These are phyloP conservation scores for Cyphomyrus discorhynchus DNA, from an alignment of 2,113 vertebrate species.

Conservation along the genomic window DNA sequence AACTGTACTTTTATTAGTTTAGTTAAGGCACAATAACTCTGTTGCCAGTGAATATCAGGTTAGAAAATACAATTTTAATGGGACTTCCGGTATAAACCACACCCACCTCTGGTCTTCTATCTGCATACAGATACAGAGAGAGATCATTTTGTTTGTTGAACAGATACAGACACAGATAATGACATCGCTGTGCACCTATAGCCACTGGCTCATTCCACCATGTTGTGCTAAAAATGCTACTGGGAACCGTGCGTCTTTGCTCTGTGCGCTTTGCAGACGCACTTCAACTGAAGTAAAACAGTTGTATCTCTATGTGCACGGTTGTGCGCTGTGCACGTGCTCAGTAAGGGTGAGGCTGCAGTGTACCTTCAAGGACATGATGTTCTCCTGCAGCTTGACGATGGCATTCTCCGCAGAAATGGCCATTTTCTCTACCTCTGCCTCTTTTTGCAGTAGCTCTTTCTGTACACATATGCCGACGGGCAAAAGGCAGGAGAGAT, in stretches of 20 bases:
- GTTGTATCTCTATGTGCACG: neutral
- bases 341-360: neutral
- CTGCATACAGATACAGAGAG: too few relatives aligned
- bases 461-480: slow-evolving; percentile 36
- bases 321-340: neutral
- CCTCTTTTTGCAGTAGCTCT: slow-evolving; percentile 50
- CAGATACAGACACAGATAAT: too few relatives aligned
- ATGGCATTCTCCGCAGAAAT: slow-evolving; percentile 58
- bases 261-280: neutral
- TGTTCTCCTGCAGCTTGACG: slow-evolving; percentile 59
- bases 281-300: neutral
- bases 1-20: neutral
- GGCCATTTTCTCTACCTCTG: slow-evolving; percentile 49
- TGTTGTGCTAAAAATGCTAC: too few relatives aligned
- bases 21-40: neutral
- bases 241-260: neutral
- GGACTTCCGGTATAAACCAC: too few relatives aligned
- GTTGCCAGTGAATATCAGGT: neutral
- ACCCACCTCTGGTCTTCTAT: too few relatives aligned
- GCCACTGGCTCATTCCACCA: too few relatives aligned
- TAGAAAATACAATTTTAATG: neutral
- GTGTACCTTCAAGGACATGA: slow-evolving; percentile 55
- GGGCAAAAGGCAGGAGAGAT: neutral
- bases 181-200: too few relatives aligned
- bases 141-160: too few relatives aligned